phyloP scores from a whole-genome alignment of 2,888 invertebrate genomes.

The Limnephilus auricula region DNA sequence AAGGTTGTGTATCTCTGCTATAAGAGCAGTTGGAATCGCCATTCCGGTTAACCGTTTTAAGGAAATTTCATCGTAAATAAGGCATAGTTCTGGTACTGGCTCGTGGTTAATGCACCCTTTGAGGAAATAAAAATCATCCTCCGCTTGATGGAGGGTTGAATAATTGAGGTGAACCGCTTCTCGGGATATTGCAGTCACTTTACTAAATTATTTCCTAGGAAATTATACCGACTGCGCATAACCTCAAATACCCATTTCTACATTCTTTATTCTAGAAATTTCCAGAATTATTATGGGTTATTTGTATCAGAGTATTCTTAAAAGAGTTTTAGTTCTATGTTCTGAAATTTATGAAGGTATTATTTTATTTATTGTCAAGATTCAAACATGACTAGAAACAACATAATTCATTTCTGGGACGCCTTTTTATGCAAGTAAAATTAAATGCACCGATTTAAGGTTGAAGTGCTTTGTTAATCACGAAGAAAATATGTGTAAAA shows the following conservation, averaged over 20 bases:
- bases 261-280: neutral
- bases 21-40: neutral
- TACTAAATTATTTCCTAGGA: neutral
- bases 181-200: slow-evolving; percentile 7
- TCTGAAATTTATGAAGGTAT: no score
- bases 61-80: slow-evolving; percentile 38
- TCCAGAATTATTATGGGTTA: no score
- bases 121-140: slow-evolving; percentile 34
- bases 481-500: no score
- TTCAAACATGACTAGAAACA: no score
- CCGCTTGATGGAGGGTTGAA: slow-evolving; percentile 11
- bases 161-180: slow-evolving; percentile 31
- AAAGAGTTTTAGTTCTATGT: no score
- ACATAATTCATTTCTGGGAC: no score
- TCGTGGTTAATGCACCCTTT: neutral
- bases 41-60: slow-evolving; percentile 1
- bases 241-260: neutral
- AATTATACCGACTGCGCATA: neutral
- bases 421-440: no score
- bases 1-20: neutral
- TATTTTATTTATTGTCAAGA: no score
- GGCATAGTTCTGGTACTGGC: neutral
- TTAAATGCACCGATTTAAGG: no score
- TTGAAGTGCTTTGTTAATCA: no score
- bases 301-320: no score